These are phyloP conservation scores for Acinonyx jubatus DNA, from an alignment of 2,113 vertebrate species.

Conservation along the genomic window DNA sequence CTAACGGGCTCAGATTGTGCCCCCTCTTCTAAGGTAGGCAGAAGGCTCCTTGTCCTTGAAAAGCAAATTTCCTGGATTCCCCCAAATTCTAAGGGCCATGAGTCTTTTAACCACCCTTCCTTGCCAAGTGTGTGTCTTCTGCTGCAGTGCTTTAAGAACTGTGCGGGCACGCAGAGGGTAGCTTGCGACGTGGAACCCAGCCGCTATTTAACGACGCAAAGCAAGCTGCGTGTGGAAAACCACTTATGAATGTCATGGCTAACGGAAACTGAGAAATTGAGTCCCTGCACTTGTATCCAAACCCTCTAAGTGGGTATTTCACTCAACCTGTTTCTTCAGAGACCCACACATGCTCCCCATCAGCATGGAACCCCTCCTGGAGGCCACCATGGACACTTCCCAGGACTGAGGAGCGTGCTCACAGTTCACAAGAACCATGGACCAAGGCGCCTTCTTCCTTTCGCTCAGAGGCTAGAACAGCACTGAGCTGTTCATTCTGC, in stretches of 20 bases:
- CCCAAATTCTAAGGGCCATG: background rate
- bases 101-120: background rate
- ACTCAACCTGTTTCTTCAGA: background rate
- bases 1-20: background rate
- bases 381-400: background rate
- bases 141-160: background rate
- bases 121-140: background rate
- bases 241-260: background rate
- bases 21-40: background rate
- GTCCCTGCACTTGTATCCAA: background rate
- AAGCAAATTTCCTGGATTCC: background rate
- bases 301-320: background rate
- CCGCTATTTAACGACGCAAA: accelerated
- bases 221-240: background rate
- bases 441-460: background rate
- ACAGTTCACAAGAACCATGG: background rate
- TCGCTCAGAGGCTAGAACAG: background rate
- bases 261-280: background rate
- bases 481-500: background rate
- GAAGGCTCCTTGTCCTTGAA: background rate
- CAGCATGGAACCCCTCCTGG: background rate
- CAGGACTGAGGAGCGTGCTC: background rate
- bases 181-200: background rate
- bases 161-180: background rate
- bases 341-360: background rate